Evolutionary conservation across 1,140 invertebrate genomes (phyloP).

Genomic region (fruit fly (Drosophila melanogaster)): DNA sequence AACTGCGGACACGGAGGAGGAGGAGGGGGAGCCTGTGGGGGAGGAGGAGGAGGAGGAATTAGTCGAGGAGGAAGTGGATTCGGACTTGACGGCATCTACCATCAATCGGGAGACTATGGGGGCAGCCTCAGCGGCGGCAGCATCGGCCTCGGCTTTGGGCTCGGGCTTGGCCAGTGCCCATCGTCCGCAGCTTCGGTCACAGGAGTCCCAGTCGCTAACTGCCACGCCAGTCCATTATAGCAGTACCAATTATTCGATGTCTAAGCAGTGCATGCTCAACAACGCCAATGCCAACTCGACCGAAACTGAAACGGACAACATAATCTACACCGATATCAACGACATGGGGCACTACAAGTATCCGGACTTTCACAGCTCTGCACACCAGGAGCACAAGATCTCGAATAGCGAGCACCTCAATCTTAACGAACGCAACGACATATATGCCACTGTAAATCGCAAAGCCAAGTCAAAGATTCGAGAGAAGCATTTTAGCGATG

Average conservation of each 20-base stretch:
- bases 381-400: constrained; percentile 78
- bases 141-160: constrained; percentile 57
- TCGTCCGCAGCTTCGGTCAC: constrained; percentile 83
- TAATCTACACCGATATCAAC: constrained; percentile 84
- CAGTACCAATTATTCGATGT: constrained; percentile 85
- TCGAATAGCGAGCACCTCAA: constrained; percentile 79
- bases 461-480: constrained; percentile 81
- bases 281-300: constrained; percentile 83
- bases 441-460: constrained; percentile 84
- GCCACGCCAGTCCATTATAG: constrained; percentile 85
- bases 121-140: constrained; percentile 67
- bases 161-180: constrained; percentile 73
- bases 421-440: constrained; percentile 80
- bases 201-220: constrained; percentile 84
- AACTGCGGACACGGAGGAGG: constrained; percentile 74
- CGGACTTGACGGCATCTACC: constrained; percentile 84
- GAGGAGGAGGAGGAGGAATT: constrained; percentile 78
- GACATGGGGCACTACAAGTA: constrained; percentile 81
- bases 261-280: constrained; percentile 84
- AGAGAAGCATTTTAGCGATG: constrained; percentile 83
- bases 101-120: constrained; percentile 84
- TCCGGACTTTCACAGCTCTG: constrained; percentile 61
- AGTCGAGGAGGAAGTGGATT: constrained; percentile 84
- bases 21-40: constrained; percentile 76
- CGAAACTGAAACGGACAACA: constrained; percentile 84